A percentile compares a stretch with the other conserved stretches of the same genome.
These are phyloP conservation scores for Sciaenops ocellatus DNA, from an alignment of 2,797 vertebrate species.

Conservation along the genomic window DNA sequence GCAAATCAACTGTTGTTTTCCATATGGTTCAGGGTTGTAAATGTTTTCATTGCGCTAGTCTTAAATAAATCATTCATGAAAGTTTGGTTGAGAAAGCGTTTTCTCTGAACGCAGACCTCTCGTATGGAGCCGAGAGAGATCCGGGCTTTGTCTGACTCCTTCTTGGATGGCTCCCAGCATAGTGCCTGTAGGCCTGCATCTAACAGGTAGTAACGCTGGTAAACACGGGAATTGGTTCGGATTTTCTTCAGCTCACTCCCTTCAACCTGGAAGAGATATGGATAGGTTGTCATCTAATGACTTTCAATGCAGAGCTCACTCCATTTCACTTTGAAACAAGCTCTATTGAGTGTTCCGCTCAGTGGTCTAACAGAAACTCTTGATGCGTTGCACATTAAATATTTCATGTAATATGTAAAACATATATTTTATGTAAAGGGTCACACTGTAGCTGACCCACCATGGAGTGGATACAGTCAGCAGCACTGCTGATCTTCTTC, in stretches of 20 bases:
- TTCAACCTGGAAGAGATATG: constrained; percentile 80
- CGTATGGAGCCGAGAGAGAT: constrained; percentile 91
- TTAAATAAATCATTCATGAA: constrained; percentile 21
- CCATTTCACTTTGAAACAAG: constrained; percentile 2
- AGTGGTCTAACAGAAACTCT: constrained; percentile 10
- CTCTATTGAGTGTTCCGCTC: constrained; percentile 9
- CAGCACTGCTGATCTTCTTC: constrained; percentile 95
- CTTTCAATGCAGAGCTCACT: constrained; percentile 6
- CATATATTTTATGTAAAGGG: constrained; percentile 29
- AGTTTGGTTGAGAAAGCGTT: constrained; percentile 7
- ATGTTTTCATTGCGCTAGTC: constrained; percentile 6
- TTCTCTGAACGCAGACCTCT: constrained; percentile 83
- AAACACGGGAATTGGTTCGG: constrained; percentile 93
- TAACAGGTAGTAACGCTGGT: constrained; percentile 93
- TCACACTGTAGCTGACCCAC: constrained; percentile 72
- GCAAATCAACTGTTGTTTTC: constrained; percentile 16
- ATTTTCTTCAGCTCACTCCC: constrained; percentile 95
- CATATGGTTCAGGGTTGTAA: constrained; percentile 16
- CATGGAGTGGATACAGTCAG: constrained; percentile 95
- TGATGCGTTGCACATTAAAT: constrained; percentile 38
- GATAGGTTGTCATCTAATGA: constrained; percentile 4
- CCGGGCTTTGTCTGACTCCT: constrained; percentile 95
- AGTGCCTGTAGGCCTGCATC: constrained; percentile 94
- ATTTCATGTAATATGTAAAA: constrained; percentile 34
- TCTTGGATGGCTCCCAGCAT: constrained; percentile 96